A percentile compares a stretch with the other conserved stretches of the same genome.
Conservation (phyloP, 2,113 vertebrate species). For the Pseudorhombus dupliciocellatus region DNA sequence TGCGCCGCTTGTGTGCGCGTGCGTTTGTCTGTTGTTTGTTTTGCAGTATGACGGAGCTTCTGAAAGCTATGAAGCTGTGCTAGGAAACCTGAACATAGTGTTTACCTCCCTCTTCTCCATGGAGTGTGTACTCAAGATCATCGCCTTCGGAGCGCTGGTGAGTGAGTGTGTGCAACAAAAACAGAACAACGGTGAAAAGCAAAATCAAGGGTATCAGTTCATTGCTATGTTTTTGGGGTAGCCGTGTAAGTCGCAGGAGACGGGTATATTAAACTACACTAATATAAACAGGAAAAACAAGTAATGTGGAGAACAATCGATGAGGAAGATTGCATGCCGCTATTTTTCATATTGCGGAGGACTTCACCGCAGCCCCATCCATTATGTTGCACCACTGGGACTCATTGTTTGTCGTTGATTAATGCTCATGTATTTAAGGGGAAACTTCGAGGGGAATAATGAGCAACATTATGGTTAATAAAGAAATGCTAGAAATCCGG, state of each 20-base stretch:
- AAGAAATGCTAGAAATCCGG: constrained; percentile 7
- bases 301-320: neutral
- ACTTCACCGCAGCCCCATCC: neutral
- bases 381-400: neutral
- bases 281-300: neutral
- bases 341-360: neutral
- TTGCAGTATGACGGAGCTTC: constrained; percentile 83
- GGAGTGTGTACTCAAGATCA: constrained; percentile 96
- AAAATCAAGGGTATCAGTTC: no score
- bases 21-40: constrained; percentile 15
- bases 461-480: neutral
- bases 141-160: constrained; percentile 94
- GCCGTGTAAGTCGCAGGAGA: no score
- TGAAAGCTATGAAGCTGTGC: constrained; percentile 85
- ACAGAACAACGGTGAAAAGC: no score
- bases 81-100: constrained; percentile 95
- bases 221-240: no score
- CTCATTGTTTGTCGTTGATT: neutral
- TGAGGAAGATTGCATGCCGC: neutral
- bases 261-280: no score
- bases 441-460: neutral
- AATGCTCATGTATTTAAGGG: neutral
- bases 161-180: constrained; percentile 51
- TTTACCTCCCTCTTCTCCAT: constrained; percentile 97
- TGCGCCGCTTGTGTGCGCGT: constrained; percentile 20